Evolutionary conservation across 30 jellyfish, hydroid and myxozoan species (phyloP).

Genomic region (Aurelia aurita complex sp. Pacific): DNA sequence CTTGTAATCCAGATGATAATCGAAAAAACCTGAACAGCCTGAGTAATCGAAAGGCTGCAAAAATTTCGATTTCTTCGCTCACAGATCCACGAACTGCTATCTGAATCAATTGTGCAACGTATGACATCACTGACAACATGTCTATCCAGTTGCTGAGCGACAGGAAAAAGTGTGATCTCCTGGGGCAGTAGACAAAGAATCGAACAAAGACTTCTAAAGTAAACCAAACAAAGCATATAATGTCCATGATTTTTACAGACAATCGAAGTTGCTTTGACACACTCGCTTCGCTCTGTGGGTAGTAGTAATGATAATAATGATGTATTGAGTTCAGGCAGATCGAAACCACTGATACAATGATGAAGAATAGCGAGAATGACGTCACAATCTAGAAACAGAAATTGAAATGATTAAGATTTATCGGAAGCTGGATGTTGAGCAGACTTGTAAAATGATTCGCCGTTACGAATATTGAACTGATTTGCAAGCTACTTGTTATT

Average conservation of each 20-base stretch:
- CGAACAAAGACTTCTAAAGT: slow-evolving; percentile 76
- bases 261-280: slow-evolving; percentile 11
- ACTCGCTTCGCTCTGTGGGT: not conserved
- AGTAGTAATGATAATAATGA: slow-evolving; percentile 7
- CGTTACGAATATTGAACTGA: no score
- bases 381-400: slow-evolving; percentile 59
- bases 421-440: no score
- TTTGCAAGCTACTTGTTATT: no score
- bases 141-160: slow-evolving; percentile 75
- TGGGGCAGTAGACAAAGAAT: slow-evolving; percentile 64
- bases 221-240: slow-evolving; percentile 80
- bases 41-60: slow-evolving; percentile 78
- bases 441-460: no score
- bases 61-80: slow-evolving; percentile 63
- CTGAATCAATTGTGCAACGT: slow-evolving; percentile 49
- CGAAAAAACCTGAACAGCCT: slow-evolving; percentile 94
- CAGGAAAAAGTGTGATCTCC: slow-evolving; percentile 52
- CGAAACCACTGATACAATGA: slow-evolving; percentile 80
- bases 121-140: slow-evolving; percentile 64
- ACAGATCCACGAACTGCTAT: slow-evolving; percentile 3
- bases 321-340: slow-evolving; percentile 72
- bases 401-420: no score
- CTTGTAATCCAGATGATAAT: slow-evolving; percentile 85
- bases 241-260: slow-evolving; percentile 50
- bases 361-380: slow-evolving; percentile 64